Percentiles rank a stretch among this genome's conserved stretches.
Evolutionary conservation across 23 tunicate genomes (phyloP).

Genomic region (Oikopleura dioica): DNA sequence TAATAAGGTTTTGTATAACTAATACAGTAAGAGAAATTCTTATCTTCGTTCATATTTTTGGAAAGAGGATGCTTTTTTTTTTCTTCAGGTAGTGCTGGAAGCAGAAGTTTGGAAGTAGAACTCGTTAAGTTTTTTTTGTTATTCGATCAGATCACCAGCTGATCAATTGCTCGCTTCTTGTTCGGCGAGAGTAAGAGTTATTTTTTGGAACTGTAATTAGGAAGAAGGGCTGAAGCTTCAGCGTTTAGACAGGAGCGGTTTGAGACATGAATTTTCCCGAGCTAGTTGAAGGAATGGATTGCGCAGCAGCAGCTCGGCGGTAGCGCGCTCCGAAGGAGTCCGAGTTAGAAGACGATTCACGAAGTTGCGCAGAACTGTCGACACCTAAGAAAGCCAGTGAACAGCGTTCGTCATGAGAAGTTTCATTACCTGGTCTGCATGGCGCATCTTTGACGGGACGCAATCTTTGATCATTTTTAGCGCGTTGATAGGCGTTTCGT

Average conservation of each 20-base stretch:
- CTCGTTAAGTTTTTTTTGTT: no score
- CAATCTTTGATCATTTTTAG: conserved; percentile 51
- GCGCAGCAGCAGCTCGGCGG: not conserved
- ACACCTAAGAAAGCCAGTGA: conserved; percentile 23
- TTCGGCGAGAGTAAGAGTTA: no score
- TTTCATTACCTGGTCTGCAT: conserved; percentile 32
- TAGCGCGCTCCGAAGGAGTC: conserved; percentile 29
- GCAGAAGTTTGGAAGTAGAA: no score
- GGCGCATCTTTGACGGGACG: conserved; percentile 48
- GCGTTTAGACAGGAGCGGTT: not conserved
- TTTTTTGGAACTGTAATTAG: no score
- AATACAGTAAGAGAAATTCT: no score
- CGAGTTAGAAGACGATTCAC: conserved; percentile 46
- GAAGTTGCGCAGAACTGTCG: conserved; percentile 46
- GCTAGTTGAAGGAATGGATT: not conserved
- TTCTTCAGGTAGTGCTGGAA: no score
- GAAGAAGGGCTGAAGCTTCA: no score
- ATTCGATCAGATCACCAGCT: no score
- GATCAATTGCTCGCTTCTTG: no score
- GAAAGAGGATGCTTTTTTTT: no score
- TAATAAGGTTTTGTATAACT: not conserved
- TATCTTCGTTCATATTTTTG: no score
- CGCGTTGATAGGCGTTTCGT: conserved; percentile 77
- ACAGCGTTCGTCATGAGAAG: no score
- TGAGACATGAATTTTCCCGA: not conserved